A percentile compares a stretch with the other conserved stretches of the same genome.
phyloP scores from a whole-genome alignment of 2,113 vertebrate genomes.

The Odontesthes bonariensis region DNA sequence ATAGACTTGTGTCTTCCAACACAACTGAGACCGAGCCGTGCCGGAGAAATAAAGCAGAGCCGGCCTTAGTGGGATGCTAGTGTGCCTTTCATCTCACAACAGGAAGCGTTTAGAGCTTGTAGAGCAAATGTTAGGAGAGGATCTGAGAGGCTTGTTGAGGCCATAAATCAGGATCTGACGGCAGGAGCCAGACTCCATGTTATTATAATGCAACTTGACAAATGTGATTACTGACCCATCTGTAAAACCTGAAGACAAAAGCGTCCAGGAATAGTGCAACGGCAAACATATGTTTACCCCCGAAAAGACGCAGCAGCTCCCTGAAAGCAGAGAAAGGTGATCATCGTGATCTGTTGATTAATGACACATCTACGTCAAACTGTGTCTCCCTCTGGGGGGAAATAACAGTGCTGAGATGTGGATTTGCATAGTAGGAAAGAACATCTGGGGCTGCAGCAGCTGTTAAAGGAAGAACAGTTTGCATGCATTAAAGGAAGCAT shows the following conservation, averaged over 20 bases:
- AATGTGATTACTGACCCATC: slow-evolving; percentile 56
- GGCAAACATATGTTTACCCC: slow-evolving; percentile 46
- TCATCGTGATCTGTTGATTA: slow-evolving; percentile 49
- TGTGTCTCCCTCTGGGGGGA: slow-evolving; percentile 26
- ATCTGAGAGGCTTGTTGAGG: slow-evolving; percentile 31
- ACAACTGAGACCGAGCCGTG: not conserved
- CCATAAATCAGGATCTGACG: slow-evolving; percentile 60
- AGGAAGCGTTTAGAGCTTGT: slow-evolving; percentile 60
- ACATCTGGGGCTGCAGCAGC: slow-evolving; percentile 15
- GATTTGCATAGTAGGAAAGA: slow-evolving; percentile 62
- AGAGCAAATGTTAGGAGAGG: slow-evolving; percentile 64
- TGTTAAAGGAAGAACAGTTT: slow-evolving; percentile 25
- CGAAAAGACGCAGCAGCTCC: slow-evolving; percentile 6
- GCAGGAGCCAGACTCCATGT: slow-evolving; percentile 45
- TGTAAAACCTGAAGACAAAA: slow-evolving; percentile 49
- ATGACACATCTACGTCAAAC: slow-evolving; percentile 52
- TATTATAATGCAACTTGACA: slow-evolving; percentile 55
- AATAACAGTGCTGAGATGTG: slow-evolving; percentile 28
- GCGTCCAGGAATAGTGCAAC: slow-evolving; percentile 7
- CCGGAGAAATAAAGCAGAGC: slow-evolving; percentile 23
- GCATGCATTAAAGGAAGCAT: not conserved
- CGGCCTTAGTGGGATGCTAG: slow-evolving; percentile 8
- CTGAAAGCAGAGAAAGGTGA: slow-evolving; percentile 6
- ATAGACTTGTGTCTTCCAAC: slow-evolving; percentile 30
- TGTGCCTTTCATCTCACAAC: slow-evolving; percentile 55